Percentiles rank a stretch among this genome's conserved stretches.
phyloP scores from a whole-genome alignment of 2,113 vertebrate genomes.

The Chloebia gouldiae region DNA sequence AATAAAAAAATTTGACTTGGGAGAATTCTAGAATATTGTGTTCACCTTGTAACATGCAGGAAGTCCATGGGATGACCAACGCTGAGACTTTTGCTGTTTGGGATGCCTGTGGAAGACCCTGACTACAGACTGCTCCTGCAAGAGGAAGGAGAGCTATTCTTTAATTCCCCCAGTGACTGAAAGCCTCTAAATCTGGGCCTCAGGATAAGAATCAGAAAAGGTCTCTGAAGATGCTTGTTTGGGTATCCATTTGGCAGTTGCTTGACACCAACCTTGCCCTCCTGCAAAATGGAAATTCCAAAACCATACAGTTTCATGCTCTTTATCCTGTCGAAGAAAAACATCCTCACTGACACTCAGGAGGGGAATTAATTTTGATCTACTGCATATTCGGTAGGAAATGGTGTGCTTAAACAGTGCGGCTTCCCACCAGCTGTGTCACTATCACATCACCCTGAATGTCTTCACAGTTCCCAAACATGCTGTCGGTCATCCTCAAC shows the following conservation, averaged over 20 bases:
- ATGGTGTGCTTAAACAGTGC: fast-evolving
- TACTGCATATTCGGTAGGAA: background rate
- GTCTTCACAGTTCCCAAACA: background rate
- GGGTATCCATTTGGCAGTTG: fast-evolving
- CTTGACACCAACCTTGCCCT: fast-evolving
- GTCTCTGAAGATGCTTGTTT: background rate
- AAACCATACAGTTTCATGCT: background rate
- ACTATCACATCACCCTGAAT: background rate
- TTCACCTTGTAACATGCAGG: fast-evolving
- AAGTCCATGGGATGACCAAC: background rate
- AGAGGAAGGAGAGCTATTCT: background rate
- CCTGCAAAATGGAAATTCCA: background rate
- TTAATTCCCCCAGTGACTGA: background rate
- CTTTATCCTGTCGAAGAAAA: background rate
- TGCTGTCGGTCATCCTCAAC: fast-evolving
- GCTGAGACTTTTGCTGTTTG: background rate
- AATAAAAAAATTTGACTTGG: background rate
- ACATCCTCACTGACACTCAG: background rate
- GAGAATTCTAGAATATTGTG: background rate
- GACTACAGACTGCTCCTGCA: background rate
- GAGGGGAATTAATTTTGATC: background rate
- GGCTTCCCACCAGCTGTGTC: background rate
- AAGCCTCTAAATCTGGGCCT: background rate
- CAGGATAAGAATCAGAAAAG: background rate
- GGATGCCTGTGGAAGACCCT: background rate